Conservation (phyloP, 1,140 invertebrate genomes). For the Drosophila elegans region DNA sequence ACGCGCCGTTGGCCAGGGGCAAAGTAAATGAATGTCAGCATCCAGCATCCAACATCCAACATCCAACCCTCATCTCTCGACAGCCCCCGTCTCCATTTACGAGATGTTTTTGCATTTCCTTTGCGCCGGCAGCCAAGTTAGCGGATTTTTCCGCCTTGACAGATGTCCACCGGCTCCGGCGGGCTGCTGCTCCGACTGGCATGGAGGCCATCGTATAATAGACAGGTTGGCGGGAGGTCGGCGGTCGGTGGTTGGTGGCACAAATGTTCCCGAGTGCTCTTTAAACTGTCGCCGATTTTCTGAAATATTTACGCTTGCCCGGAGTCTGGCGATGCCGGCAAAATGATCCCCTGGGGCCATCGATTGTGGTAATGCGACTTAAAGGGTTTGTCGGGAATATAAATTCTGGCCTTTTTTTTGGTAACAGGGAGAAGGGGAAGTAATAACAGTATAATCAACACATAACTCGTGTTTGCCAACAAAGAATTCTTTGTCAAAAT, state of each 20-base stretch:
- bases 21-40: slow-evolving; percentile 73
- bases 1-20: slow-evolving; percentile 61
- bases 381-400: slow-evolving; percentile 21
- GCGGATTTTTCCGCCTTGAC: slow-evolving; percentile 43
- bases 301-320: slow-evolving; percentile 22
- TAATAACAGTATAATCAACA: too few species aligned
- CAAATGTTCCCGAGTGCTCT: slow-evolving; percentile 31
- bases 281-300: slow-evolving; percentile 43
- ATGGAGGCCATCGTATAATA: slow-evolving; percentile 11
- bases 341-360: slow-evolving; percentile 49
- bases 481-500: too few species aligned
- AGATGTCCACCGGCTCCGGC: slow-evolving; percentile 42
- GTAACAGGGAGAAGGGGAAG: neutral
- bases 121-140: slow-evolving; percentile 28
- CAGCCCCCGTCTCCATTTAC: slow-evolving; percentile 18
- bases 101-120: slow-evolving; percentile 28
- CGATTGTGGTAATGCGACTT: slow-evolving; percentile 37
- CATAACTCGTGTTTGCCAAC: too few species aligned
- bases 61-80: neutral
- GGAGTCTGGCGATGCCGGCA: slow-evolving; percentile 11
- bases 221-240: slow-evolving; percentile 14
- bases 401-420: slow-evolving; percentile 2
- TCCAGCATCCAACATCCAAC: neutral
- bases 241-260: neutral
- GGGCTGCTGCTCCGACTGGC: slow-evolving; percentile 28